Evolutionary conservation across 2,888 invertebrate genomes (phyloP), one percentile per base, ranked within the genome.

Genomic region (Aspidapion aeneum): DNA sequence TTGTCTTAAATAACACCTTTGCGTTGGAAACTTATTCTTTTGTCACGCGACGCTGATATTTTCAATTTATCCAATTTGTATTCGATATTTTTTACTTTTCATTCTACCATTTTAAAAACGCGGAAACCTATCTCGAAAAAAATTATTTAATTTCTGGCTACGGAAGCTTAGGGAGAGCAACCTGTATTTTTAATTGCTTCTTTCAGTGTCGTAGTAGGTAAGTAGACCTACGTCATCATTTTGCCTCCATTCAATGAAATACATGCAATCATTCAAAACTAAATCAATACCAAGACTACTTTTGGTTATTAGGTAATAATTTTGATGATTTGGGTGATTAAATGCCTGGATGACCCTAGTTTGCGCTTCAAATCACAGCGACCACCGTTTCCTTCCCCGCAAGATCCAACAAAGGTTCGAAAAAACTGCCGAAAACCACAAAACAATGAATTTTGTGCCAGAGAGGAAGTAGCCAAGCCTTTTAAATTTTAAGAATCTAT

Each of bases 391-490:
- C 35, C 35, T 35, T 35, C 35, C 35, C 35, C 3, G 12, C 12
- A n/a, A 35, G 3, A 35, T 35, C 3, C 35, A 35, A 3, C 3
- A 35, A 35, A 35, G 35, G 5, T 35, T 35, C 5, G 35, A 35
- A 35, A 35, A 35, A 35, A 35, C 12, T 12, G 12, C 35, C 35
- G 35, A 35, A 35, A 35, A 35, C 35, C 35, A 35, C 35, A 35
- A 35, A 35, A 35, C 12, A 35, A 35, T 35, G 35, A 35, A 35
- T 35, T n/a, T 35, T 35, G 35, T 35, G 35, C 3, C 5, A 35
- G 35, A 35, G 35, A 63, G 66, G 66, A 63, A 66, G 61, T 66
- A 63, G 61, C 62, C 63, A 60, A 63, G 63, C 63, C 66, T 63
- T 66, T 63, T 63, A 63, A 63, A 61, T 66, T 63, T 61, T 62